Base-by-base conservation (phyloP, 2,888 invertebrate genomes). In the Scaptomyza cyrtandrae region DNA sequence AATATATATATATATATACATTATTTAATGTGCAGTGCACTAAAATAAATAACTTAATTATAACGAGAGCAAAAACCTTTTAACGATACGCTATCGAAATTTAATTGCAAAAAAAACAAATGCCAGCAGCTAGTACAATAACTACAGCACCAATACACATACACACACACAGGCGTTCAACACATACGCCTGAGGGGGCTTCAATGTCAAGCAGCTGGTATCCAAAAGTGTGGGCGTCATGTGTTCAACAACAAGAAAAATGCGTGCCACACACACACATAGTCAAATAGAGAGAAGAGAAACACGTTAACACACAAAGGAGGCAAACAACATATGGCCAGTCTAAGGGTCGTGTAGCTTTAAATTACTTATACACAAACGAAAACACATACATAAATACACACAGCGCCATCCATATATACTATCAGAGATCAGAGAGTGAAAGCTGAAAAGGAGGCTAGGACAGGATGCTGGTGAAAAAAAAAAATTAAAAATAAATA, bases 401-500 rank as follows among this genome's bases (percentile, higher is more conserved):
- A 24, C 3, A 24, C 3, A 3, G 24, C 3, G 24, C 24, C 9
- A 29, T 13, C 33, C 50, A 19, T 19, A 19, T 19, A 19, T 19
- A n/a, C 2, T 19, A 68, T 54, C 60, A 55, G 37, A 60, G 68
- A 69, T 60, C 69, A 68, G 19, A 58, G 58, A 67, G 69, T 43
- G 52, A 44, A 37, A 64, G 19, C 41, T 48, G 19, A 52, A 46
- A 44, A 39, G 54, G 7, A 66, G 62, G 54, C 33, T 24, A 50
- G 35, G 13, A 10, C 3, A 59, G 78, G 57, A 60, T 54, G 29
- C 45, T 70, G 68, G 68, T 59, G n/a, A n/a, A n/a, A n/a, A n/a
- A 19, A 19, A 71, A 71, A 71, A 79, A 84, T 84, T 71, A 85
- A 84, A 84, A 85, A 87, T 84, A 84, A 84, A 84, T 85, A 84